Conservation (phyloP, 53 echinoderm and acorn worm species). For the Apostichopus leukothele region DNA sequence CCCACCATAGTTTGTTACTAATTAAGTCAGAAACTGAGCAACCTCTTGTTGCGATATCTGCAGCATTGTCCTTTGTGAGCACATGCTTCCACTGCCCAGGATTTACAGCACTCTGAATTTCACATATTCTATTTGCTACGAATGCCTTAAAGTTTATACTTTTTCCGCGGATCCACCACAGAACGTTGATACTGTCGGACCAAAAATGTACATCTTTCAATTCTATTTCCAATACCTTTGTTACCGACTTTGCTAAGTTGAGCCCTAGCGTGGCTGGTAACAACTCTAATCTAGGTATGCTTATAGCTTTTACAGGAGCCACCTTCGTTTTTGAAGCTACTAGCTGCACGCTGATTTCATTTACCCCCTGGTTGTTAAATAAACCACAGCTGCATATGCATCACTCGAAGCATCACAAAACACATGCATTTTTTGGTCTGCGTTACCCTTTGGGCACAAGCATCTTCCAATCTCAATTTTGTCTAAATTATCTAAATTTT, state of each 20-base stretch:
- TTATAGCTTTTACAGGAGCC: slow-evolving; percentile 30
- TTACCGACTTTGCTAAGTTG: slow-evolving; percentile 7
- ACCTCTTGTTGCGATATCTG: slow-evolving; percentile 62
- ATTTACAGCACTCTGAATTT: slow-evolving; percentile 43
- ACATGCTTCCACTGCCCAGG: slow-evolving; percentile 64
- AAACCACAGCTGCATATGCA: no score
- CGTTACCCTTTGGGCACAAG: background rate
- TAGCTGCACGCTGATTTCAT: slow-evolving; percentile 6
- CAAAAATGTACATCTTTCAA: slow-evolving; percentile 49
- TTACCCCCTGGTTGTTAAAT: background rate
- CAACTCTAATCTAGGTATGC: slow-evolving; percentile 49
- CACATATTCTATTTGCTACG: slow-evolving; percentile 63
- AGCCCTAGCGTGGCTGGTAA: slow-evolving; percentile 38
- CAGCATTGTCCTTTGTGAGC: slow-evolving; percentile 52
- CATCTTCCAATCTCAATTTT: slow-evolving; percentile 18
- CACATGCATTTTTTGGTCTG: background rate
- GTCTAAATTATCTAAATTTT: background rate
- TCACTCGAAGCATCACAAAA: no score
- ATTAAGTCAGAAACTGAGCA: slow-evolving; percentile 27
- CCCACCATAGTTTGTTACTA: slow-evolving; percentile 30
- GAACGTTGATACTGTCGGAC: slow-evolving; percentile 62
- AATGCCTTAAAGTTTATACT: slow-evolving; percentile 61
- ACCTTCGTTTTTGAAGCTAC: slow-evolving; percentile 48
- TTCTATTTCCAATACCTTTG: background rate
- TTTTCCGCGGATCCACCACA: slow-evolving; percentile 63